A percentile compares a stretch with the other conserved stretches of the same genome.
These are phyloP conservation scores for Rhinolophus sinicus DNA, from an alignment of 2,113 vertebrate genomes.

Conservation along the genomic window DNA sequence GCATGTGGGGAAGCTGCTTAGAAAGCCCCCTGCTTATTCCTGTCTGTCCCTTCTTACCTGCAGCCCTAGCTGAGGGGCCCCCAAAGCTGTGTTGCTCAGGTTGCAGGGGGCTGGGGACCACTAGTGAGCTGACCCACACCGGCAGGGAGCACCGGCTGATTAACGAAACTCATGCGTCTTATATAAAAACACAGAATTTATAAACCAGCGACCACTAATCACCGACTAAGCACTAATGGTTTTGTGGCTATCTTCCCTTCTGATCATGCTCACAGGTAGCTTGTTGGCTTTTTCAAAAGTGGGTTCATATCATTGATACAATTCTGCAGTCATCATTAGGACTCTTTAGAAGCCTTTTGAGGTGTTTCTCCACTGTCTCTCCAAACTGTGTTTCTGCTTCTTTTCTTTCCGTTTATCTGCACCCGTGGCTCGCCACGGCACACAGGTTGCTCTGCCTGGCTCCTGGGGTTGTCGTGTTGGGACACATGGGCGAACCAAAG, in stretches of 20 bases:
- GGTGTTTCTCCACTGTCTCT: not conserved
- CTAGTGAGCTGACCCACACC: not conserved
- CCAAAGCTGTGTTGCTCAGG: not conserved
- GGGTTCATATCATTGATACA: not conserved
- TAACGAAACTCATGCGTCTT: not conserved
- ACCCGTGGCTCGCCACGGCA: rapidly evolving
- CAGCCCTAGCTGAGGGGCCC: not conserved
- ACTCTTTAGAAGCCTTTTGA: not conserved
- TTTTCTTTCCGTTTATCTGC: not conserved
- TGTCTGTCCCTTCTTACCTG: not conserved
- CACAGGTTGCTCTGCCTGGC: not conserved
- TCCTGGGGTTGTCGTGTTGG: not conserved
- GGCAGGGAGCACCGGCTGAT: not conserved
- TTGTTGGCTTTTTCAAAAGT: not conserved
- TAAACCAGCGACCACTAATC: not conserved
- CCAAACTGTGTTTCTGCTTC: not conserved
- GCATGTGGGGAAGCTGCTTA: not conserved
- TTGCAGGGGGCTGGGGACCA: not conserved
- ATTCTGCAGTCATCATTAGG: not conserved
- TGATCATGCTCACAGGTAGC: not conserved
- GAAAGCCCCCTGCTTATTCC: not conserved
- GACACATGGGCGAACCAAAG: not conserved
- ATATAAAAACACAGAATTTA: not conserved
- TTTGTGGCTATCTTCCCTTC: not conserved
- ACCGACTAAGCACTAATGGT: not conserved